Evolutionary conservation across 2,113 vertebrate genomes (phyloP), one percentile per base, ranked within the genome.

Genomic region (Sardina pilchardus): DNA sequence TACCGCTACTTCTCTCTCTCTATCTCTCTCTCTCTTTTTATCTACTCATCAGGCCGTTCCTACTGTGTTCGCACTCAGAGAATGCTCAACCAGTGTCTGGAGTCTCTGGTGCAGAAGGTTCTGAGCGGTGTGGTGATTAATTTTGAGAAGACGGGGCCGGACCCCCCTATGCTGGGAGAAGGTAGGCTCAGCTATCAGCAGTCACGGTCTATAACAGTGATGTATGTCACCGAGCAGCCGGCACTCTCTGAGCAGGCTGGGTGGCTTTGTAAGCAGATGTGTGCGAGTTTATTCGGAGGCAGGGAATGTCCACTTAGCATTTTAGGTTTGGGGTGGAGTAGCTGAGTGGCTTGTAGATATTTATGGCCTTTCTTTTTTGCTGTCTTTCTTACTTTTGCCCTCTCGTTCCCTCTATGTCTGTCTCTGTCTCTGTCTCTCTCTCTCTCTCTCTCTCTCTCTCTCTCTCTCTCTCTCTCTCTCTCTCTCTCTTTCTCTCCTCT

Each of bases 41-140:
- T 17, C 47, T 39, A 67, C n/a, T 14, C 12, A 91, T 75, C 90
- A 99, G 98, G 98, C 56, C 98, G 98, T 14, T 99, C 98, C 0
- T 99, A 99, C 86, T 97, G 97, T 45, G 97, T 99, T 1, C 97
- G 96, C 89, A 98, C 98, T 50, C 97, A 99, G 94, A 96, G 97
- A 81, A 99, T 98, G 97, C 93, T 99, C 90, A 99, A 98, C 93
- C 98, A 99, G 88, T 99, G 98, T 94, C 94, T 99, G 89, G 98
- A 99, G 92, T 99, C 98, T 82, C 92, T 99, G 91, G 98, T 99
- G 90, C 98, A 99, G 93, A 99, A 99, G 91, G 97, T 99, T 86
- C 97, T 98, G 89, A 99, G 98, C 88, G 98, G 98, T 81, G 98
- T 99, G 81, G 98, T 99, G 83, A 98, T 99, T 87, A 97, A 99